Conservation (phyloP, 1,140 invertebrate genomes). For the Drosophila virilis region DNA sequence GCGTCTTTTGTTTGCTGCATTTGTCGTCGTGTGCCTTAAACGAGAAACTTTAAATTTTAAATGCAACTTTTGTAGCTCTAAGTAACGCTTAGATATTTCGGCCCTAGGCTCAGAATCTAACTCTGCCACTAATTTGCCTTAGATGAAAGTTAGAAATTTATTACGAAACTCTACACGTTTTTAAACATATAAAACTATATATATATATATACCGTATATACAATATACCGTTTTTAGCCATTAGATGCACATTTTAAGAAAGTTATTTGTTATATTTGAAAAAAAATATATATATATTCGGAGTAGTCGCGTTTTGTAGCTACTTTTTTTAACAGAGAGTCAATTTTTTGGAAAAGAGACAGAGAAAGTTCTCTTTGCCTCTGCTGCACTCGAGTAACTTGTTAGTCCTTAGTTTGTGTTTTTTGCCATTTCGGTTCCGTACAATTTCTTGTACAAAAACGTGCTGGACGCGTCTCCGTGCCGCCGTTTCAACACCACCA, state of each 20-base stretch:
- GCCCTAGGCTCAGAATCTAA: constrained; percentile 43
- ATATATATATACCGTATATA: constrained; percentile 52
- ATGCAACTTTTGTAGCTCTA: constrained; percentile 39
- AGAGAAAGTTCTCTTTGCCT: background rate
- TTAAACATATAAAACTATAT: constrained; percentile 46
- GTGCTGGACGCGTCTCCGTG: constrained; percentile 47
- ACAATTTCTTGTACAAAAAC: constrained; percentile 80
- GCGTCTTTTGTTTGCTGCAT: constrained; percentile 41
- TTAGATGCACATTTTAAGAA: constrained; percentile 44
- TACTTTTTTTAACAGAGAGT: constrained; percentile 47
- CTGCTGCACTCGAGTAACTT: constrained; percentile 25
- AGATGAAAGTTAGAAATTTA: constrained; percentile 52
- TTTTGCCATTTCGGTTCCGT: constrained; percentile 68
- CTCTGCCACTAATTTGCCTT: constrained; percentile 79
- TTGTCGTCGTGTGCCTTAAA: constrained; percentile 75
- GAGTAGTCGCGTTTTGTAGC: constrained; percentile 66
- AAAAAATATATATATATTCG: constrained; percentile 17
- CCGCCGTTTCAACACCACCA: constrained; percentile 75
- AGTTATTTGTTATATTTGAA: constrained; percentile 67
- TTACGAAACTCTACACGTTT: constrained; percentile 62
- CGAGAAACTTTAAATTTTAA: constrained; percentile 23
- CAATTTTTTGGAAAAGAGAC: background rate
- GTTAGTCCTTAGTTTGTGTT: constrained; percentile 60
- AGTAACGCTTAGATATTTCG: constrained; percentile 24
- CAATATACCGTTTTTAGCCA: constrained; percentile 51